Evolutionary conservation across 2,797 vertebrate species (phyloP).

Genomic region (Gallinago nigripennis): DNA sequence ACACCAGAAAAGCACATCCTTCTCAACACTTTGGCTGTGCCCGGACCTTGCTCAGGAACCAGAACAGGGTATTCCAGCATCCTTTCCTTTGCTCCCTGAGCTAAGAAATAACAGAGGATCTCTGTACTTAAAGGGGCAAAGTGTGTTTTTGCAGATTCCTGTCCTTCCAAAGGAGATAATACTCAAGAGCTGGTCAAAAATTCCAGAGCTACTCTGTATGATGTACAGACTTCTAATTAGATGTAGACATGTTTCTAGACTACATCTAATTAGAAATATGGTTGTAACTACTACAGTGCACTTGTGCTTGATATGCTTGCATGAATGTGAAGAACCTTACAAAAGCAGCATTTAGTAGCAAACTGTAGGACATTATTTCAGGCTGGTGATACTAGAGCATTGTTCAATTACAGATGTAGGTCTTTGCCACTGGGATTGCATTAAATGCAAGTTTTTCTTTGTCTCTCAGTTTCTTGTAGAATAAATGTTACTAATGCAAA

Average conservation of each 20-base stretch:
- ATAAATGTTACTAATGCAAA: neutral
- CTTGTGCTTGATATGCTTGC: neutral
- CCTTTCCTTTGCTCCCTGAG: neutral
- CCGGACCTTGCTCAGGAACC: neutral
- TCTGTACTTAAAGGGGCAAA: neutral
- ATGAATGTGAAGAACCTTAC: neutral
- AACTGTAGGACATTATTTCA: neutral
- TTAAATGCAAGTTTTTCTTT: neutral
- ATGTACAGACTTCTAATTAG: neutral
- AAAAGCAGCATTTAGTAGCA: neutral
- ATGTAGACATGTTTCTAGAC: neutral
- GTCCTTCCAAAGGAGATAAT: neutral
- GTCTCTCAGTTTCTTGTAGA: neutral
- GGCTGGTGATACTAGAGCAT: neutral
- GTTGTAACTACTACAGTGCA: neutral
- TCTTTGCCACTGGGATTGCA: neutral
- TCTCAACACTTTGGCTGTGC: neutral
- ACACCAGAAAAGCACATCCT: neutral
- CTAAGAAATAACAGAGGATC: neutral
- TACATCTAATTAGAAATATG: neutral
- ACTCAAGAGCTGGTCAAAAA: neutral
- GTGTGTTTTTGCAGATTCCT: neutral
- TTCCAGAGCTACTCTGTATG: too few relatives aligned
- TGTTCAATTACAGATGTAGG: neutral
- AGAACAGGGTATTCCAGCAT: accelerated